These are phyloP conservation scores for Drosophila truncata DNA, from an alignment of 1,140 invertebrate species.

Conservation along the genomic window DNA sequence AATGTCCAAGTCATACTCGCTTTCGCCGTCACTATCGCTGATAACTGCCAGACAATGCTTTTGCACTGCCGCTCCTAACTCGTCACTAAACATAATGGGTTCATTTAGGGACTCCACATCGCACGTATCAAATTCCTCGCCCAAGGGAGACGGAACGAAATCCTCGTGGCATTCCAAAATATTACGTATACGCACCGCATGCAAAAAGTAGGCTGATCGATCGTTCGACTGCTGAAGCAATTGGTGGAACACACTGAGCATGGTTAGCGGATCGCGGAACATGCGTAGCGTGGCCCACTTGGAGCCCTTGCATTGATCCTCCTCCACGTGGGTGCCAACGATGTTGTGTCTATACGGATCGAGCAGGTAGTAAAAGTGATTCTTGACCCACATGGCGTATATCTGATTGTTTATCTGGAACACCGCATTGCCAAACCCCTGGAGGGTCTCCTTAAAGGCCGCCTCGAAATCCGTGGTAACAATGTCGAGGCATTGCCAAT, in stretches of 20 bases:
- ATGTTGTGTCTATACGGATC: constrained; percentile 78
- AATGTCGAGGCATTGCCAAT: constrained; percentile 34
- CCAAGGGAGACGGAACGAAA: constrained; percentile 14
- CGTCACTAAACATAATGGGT: constrained; percentile 50
- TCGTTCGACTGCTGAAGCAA: constrained; percentile 71
- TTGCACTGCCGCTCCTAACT: constrained; percentile 13
- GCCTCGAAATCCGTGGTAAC: constrained; percentile 53
- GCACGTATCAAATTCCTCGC: background rate
- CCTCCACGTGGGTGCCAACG: constrained; percentile 24
- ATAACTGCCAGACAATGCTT: constrained; percentile 28
- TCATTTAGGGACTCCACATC: constrained; percentile 63
- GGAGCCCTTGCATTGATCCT: constrained; percentile 5
- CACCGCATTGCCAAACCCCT: constrained; percentile 51
- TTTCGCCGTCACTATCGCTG: constrained; percentile 62
- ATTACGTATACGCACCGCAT: constrained; percentile 58
- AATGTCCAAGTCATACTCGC: background rate
- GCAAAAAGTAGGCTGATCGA: constrained; percentile 48
- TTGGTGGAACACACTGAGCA: constrained; percentile 71
- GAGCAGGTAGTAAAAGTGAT: constrained; percentile 69
- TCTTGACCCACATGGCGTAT: constrained; percentile 72
- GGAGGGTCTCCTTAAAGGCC: constrained; percentile 32
- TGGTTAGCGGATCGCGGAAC: constrained; percentile 58
- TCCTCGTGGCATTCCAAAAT: constrained; percentile 46
- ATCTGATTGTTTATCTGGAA: constrained; percentile 76
- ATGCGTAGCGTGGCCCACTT: constrained; percentile 75